Evolutionary conservation across 2,113 vertebrate species (phyloP), one percentile per base, ranked within the genome.

Genomic region (Salvelinus alpinus): DNA sequence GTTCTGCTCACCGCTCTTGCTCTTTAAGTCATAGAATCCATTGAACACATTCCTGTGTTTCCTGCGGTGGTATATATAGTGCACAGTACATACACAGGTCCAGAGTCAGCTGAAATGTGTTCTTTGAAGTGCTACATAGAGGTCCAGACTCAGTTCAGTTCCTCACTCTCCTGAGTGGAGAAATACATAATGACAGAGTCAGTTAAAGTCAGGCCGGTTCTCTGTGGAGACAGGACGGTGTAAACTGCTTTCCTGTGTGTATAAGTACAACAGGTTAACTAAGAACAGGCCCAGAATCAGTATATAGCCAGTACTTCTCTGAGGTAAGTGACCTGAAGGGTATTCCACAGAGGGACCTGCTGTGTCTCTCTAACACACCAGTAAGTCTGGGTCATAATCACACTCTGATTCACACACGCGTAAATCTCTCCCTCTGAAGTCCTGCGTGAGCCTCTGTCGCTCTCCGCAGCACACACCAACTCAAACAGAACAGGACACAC

Each of bases 381-480:
- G 78, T 74, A 84, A 83, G 81, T 84, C 82, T 87, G 79, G 76
- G 73, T 67, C 71, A 86, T 84, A 82, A 88, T 88, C 83, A 82
- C 86, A 79, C 60, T 44, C 72, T 88, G 57, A 86, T 86, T 86
- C 83, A 84, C 83, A 86, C 78, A 82, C 77, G 79, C 83, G 68
- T 88, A 86, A 88, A 88, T 88, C 82, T 84, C 69, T 74, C 44
- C 16, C 80, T 86, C 65, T 80, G 76, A 82, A 85, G 82, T 84
- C 81, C 78, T 71, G 47, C 22, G 14, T 7, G 24, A 27, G 8
- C 44, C 48, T 54, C 51, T 18, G 16, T 54, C 51, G 14, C 25
- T 22, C 25, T 22, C 57, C 2, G 4, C 18, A 8, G 24, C 70
- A 71, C 48, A 18, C 47, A 72, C 25, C 12, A 48, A 72, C 71